Evolutionary conservation across 2,113 vertebrate species (phyloP).

Genomic region (Crotalus horridus): DNA sequence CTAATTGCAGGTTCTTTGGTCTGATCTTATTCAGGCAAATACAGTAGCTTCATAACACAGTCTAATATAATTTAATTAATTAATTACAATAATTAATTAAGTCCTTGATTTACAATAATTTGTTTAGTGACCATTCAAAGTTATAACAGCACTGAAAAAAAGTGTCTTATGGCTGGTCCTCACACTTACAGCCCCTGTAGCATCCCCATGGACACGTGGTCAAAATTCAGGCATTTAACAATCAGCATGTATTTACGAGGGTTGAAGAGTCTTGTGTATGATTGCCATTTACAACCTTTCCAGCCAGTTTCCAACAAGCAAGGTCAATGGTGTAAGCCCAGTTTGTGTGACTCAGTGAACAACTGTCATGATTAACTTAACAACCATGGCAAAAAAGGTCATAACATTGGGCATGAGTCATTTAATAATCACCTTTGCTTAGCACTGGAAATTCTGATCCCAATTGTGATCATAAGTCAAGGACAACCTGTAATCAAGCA

Average conservation of each 20-base stretch:
- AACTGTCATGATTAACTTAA: not conserved
- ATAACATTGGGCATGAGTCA: not conserved
- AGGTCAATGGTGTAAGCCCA: not conserved
- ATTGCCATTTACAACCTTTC: not conserved
- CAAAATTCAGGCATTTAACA: not conserved
- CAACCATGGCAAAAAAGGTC: not conserved
- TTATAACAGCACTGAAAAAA: not conserved
- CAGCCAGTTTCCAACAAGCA: not conserved
- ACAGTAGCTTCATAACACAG: not conserved
- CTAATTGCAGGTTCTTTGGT: not conserved
- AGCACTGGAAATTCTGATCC: not conserved
- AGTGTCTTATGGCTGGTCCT: not conserved
- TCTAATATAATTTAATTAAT: not conserved
- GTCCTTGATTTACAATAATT: not conserved
- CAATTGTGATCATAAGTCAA: not conserved
- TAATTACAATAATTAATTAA: not conserved
- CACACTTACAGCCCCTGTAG: not conserved
- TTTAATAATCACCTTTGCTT: not conserved
- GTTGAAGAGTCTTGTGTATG: not conserved
- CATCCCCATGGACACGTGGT: not conserved
- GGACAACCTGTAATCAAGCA: not conserved
- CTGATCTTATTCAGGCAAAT: not conserved
- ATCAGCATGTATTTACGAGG: not conserved
- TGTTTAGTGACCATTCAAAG: not conserved
- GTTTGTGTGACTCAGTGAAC: not conserved